These are phyloP conservation scores for Gymnobelideus leadbeateri DNA, from an alignment of 2,113 vertebrate species.

Conservation along the genomic window DNA sequence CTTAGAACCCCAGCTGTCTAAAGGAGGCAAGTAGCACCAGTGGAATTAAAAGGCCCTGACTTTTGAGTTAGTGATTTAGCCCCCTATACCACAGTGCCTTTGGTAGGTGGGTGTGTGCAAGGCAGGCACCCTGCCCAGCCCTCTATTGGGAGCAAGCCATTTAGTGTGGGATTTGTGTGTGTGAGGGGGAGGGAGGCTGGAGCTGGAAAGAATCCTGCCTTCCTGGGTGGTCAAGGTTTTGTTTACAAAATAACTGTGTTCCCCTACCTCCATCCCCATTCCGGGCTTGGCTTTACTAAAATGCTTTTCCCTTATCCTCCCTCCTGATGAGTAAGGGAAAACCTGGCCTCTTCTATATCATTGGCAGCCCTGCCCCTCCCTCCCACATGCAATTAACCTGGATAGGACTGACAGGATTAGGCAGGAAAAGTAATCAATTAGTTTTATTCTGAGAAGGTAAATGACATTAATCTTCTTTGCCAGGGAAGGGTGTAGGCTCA, in stretches of 20 bases:
- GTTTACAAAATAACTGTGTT: neutral
- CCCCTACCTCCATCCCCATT: neutral
- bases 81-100: neutral
- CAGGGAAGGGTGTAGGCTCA: neutral
- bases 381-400: neutral
- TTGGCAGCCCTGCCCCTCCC: neutral
- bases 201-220: neutral
- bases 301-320: neutral
- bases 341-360: neutral
- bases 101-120: neutral
- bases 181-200: neutral
- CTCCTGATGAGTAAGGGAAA: neutral
- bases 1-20: neutral
- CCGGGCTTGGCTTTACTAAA: neutral
- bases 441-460: neutral
- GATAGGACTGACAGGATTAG: conserved; percentile 6
- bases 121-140: neutral
- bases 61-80: neutral
- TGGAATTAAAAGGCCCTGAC: neutral
- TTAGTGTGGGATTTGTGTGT: neutral
- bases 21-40: neutral
- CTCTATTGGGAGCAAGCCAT: neutral
- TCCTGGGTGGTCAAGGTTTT: neutral
- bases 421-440: neutral
- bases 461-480: neutral